Percentiles rank a stretch among this genome's conserved stretches.
phyloP scores from a whole-genome alignment of 2,888 invertebrate species.

The Gandaritis pyraliata region DNA sequence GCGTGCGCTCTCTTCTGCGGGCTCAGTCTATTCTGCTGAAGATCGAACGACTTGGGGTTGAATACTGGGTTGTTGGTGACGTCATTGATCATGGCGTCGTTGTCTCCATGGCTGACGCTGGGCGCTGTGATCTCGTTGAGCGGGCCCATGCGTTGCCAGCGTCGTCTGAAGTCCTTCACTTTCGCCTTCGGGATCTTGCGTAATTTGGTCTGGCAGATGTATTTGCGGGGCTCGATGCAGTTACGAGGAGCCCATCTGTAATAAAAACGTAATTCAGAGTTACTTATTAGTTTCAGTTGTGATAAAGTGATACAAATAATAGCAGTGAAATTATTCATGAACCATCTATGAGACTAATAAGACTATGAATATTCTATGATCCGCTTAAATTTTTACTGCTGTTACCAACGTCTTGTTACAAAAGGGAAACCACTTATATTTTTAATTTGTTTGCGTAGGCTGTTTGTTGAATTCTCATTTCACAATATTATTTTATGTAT shows the following conservation, averaged over 20 bases:
- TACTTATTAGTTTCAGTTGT: not conserved
- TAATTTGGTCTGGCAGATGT: slow-evolving; percentile 88
- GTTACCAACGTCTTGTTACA: slow-evolving; percentile 4
- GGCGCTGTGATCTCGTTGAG: slow-evolving; percentile 84
- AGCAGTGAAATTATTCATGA: no score
- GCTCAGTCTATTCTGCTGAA: slow-evolving; percentile 52
- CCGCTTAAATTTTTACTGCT: not conserved
- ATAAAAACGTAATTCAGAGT: not conserved
- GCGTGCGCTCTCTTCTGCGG: slow-evolving; percentile 30
- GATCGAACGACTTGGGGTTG: slow-evolving; percentile 71
- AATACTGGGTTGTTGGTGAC: slow-evolving; percentile 63
- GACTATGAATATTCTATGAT: not conserved
- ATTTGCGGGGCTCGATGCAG: slow-evolving; percentile 87
- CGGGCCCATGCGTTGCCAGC: slow-evolving; percentile 79
- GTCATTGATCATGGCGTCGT: slow-evolving; percentile 68
- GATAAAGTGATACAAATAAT: not conserved
- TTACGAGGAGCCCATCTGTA: slow-evolving; percentile 87
- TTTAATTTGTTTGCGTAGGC: slow-evolving; percentile 30
- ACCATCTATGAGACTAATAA: no score
- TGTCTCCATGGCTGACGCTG: slow-evolving; percentile 64
- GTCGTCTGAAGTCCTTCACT: slow-evolving; percentile 72
- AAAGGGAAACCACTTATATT: slow-evolving; percentile 20
- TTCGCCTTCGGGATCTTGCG: slow-evolving; percentile 77
- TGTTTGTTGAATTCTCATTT: slow-evolving; percentile 17
- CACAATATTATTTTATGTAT: slow-evolving; percentile 19